A percentile compares a stretch with the other conserved stretches of the same genome.
phyloP scores from a whole-genome alignment of 2,888 invertebrate genomes.

The Clitarchus hookeri region DNA sequence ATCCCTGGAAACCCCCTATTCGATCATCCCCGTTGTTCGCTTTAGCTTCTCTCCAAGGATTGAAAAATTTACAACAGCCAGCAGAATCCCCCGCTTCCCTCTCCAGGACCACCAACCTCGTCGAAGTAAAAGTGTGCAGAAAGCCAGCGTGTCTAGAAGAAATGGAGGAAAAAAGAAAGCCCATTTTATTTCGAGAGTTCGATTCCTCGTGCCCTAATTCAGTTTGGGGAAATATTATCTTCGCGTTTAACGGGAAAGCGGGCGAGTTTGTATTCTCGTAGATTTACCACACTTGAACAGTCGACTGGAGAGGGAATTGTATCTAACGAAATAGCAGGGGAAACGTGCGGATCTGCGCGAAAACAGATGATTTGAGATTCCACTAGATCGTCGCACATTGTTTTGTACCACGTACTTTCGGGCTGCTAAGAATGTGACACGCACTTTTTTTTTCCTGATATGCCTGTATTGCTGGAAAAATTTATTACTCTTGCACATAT shows the following conservation, averaged over 20 bases:
- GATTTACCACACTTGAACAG: neutral
- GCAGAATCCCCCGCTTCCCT: neutral
- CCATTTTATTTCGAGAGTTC: neutral
- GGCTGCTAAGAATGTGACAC: no score
- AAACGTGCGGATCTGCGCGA: no score
- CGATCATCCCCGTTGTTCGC: constrained; percentile 14
- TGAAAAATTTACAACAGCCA: constrained; percentile 6
- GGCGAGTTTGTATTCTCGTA: neutral
- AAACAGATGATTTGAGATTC: no score
- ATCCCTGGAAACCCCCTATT: constrained; percentile 21
- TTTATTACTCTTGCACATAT: no score
- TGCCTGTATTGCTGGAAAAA: no score
- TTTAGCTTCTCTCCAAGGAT: constrained; percentile 11
- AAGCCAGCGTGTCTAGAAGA: constrained; percentile 3
- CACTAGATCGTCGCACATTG: no score
- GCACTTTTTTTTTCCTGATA: no score
- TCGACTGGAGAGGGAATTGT: no score
- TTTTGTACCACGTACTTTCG: no score
- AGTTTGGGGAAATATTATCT: neutral
- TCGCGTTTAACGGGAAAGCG: neutral
- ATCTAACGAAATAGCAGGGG: no score
- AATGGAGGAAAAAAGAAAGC: neutral
- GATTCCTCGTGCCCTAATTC: constrained; percentile 14
- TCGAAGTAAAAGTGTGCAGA: neutral
- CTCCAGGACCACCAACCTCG: neutral